A percentile compares a stretch with the other conserved stretches of the same genome.
Conservation (phyloP, 2,797 vertebrate genomes). For the Chelon labrosus region DNA sequence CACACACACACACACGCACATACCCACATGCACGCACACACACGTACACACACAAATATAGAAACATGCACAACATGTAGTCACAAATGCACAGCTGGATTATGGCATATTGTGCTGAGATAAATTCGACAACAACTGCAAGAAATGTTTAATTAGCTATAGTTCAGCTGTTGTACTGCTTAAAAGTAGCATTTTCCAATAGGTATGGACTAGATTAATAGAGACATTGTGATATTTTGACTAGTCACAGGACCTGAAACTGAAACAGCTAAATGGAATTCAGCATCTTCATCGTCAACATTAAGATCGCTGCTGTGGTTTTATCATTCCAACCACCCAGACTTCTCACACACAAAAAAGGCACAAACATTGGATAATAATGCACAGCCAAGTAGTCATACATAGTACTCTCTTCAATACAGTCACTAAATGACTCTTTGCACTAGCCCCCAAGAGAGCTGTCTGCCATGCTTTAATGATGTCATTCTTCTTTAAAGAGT, state of each 20-base stretch:
- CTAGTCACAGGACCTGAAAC: not conserved
- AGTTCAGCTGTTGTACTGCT: not conserved
- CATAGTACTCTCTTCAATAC: slow-evolving; percentile 32
- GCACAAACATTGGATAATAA: slow-evolving; percentile 31
- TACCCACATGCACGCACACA: slow-evolving; percentile 14
- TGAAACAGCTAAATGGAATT: not conserved
- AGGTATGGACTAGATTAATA: not conserved
- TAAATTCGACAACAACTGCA: not conserved
- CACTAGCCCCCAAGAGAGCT: slow-evolving; percentile 61
- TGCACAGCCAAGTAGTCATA: slow-evolving; percentile 21
- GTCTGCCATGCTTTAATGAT: slow-evolving; percentile 77
- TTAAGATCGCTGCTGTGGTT: no score
- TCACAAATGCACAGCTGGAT: slow-evolving; percentile 78
- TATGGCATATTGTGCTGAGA: slow-evolving; percentile 77
- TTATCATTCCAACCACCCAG: no score
- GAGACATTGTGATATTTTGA: not conserved
- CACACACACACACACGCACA: slow-evolving; percentile 25
- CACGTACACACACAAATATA: not conserved
- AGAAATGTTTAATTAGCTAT: not conserved
- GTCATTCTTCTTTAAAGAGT: slow-evolving; percentile 72
- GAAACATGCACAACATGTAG: slow-evolving; percentile 1
- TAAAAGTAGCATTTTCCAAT: not conserved
- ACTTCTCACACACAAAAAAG: no score
- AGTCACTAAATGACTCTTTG: slow-evolving; percentile 48
- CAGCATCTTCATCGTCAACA: not conserved